These are phyloP conservation scores for Chondrilla cf. caribensis DNA, from an alignment of 37 sponge, comb jelly and placozoan genomes.

Conservation along the genomic window DNA sequence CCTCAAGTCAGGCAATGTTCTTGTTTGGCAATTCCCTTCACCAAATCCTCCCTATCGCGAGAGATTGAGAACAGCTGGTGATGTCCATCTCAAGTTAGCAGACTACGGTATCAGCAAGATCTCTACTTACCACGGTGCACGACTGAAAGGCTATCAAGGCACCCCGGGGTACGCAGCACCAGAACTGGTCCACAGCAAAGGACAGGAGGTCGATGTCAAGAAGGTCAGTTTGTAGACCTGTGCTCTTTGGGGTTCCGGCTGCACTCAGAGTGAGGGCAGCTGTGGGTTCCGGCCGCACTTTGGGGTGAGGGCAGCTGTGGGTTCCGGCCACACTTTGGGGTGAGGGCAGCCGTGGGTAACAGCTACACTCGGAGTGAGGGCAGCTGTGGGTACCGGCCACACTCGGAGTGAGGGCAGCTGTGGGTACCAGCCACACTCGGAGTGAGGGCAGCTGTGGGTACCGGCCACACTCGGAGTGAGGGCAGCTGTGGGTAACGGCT, in stretches of 20 bases:
- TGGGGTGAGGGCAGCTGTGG: not conserved
- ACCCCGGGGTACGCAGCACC: slow-evolving; percentile 95
- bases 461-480: no score
- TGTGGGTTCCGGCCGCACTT: no score
- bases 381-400: no score
- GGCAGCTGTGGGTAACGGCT: no score
- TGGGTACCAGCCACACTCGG: no score
- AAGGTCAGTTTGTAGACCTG: slow-evolving; percentile 59
- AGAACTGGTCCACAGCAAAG: slow-evolving; percentile 52
- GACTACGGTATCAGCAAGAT: slow-evolving; percentile 84
- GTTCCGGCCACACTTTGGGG: not conserved
- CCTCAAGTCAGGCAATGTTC: slow-evolving; percentile 84
- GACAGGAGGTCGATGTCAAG: slow-evolving; percentile 49
- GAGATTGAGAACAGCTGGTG: slow-evolving; percentile 34
- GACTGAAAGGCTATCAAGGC: slow-evolving; percentile 49
- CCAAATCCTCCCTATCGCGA: not conserved
- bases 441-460: no score
- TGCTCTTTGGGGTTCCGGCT: no score
- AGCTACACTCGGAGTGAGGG: no score
- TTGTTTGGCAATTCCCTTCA: slow-evolving; percentile 84
- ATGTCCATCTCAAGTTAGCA: slow-evolving; percentile 73
- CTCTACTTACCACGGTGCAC: slow-evolving; percentile 27
- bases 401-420: no score
- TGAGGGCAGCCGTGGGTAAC: no score
- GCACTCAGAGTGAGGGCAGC: no score